These are phyloP conservation scores for Eulemur rubriventer DNA, from an alignment of 2,797 vertebrate genomes.

Conservation along the genomic window DNA sequence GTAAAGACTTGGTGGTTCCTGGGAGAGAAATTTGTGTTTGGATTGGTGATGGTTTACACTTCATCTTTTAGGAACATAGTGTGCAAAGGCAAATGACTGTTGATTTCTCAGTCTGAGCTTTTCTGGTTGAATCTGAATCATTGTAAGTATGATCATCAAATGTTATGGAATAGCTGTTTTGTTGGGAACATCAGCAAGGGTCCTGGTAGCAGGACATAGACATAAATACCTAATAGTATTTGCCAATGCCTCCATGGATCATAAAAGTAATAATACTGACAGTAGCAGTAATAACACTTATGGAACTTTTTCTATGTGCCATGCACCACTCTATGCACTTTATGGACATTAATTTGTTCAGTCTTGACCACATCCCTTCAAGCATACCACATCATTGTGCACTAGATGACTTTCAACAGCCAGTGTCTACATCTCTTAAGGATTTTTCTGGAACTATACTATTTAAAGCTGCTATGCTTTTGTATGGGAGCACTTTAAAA, in stretches of 20 bases:
- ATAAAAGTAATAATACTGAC: background rate
- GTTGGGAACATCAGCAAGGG: background rate
- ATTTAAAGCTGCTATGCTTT: background rate
- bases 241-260: background rate
- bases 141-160: background rate
- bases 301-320: background rate
- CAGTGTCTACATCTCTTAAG: background rate
- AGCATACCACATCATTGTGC: background rate
- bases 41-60: background rate
- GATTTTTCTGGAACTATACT: background rate
- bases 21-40: background rate
- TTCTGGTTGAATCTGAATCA: slow-evolving; percentile 1
- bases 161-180: background rate
- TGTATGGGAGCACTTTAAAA: background rate
- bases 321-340: background rate
- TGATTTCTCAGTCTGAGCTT: background rate
- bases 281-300: background rate
- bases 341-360: background rate
- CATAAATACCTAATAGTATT: background rate
- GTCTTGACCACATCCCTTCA: background rate
- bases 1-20: background rate
- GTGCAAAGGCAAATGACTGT: background rate
- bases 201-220: background rate
- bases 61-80: background rate
- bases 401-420: background rate